phyloP scores from a whole-genome alignment of 2,888 invertebrate genomes.

The Drosophila suboccidentalis region DNA sequence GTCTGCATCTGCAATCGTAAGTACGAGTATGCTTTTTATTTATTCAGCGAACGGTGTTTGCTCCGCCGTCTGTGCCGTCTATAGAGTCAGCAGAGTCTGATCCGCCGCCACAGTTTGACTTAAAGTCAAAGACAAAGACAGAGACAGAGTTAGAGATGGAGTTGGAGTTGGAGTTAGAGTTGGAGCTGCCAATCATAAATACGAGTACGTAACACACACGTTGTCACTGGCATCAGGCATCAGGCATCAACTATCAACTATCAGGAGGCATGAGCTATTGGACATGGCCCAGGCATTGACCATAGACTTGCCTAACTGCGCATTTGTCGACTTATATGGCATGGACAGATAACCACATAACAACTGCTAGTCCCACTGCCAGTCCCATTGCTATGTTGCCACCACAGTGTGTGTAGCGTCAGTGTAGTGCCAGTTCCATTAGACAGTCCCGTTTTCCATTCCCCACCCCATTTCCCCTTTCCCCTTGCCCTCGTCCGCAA shows the following conservation, averaged over 20 bases:
- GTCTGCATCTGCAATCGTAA: slow-evolving; percentile 67
- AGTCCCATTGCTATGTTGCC: slow-evolving; percentile 41
- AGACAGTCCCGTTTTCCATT: slow-evolving; percentile 53
- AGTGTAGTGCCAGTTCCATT: slow-evolving; percentile 32
- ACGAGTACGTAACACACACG: slow-evolving; percentile 72
- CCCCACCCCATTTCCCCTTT: slow-evolving; percentile 8
- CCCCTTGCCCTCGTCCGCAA: slow-evolving; percentile 1
- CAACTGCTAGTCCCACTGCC: slow-evolving; percentile 65
- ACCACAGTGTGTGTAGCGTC: slow-evolving; percentile 4
- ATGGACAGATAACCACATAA: slow-evolving; percentile 79
- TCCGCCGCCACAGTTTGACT: slow-evolving; percentile 8
- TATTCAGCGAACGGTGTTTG: slow-evolving; percentile 78
- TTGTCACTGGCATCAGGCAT: slow-evolving; percentile 48
- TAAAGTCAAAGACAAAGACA: slow-evolving; percentile 4
- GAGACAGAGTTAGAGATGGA: slow-evolving; percentile 17
- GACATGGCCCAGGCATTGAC: slow-evolving; percentile 45
- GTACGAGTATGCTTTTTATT: slow-evolving; percentile 65
- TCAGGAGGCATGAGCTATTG: slow-evolving; percentile 19
- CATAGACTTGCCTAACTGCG: slow-evolving; percentile 66
- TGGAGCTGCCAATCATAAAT: slow-evolving; percentile 76
- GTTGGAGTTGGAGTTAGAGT: slow-evolving; percentile 17
- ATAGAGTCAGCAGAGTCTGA: slow-evolving; percentile 7
- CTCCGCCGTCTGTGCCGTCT: slow-evolving; percentile 45
- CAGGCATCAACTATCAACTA: slow-evolving; percentile 8
- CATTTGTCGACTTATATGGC: slow-evolving; percentile 77